phyloP scores from a whole-genome alignment of 2,888 invertebrate genomes.

The Villa cingulata region DNA sequence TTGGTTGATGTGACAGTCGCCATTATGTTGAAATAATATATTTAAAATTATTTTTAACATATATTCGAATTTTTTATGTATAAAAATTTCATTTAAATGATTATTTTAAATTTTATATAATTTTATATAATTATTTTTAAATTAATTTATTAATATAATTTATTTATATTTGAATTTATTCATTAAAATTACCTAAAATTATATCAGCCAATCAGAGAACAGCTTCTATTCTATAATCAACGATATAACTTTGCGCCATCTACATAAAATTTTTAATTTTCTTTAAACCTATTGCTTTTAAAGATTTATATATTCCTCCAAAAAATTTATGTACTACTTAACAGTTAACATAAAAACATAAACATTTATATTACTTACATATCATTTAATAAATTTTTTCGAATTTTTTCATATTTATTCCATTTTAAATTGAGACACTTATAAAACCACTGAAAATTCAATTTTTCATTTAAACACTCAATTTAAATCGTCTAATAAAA shows the following conservation, averaged over 20 bases:
- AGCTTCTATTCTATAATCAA: constrained; percentile 5
- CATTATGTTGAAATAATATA: constrained; percentile 36
- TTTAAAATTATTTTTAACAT: background rate
- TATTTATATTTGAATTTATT: background rate
- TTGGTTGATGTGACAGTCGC: constrained; percentile 56
- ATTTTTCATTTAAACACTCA: background rate
- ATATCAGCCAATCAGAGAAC: constrained; percentile 8
- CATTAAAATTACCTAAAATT: constrained; percentile 2
- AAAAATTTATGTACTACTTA: too few species aligned
- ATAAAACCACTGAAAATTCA: background rate
- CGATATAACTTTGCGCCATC: constrained; percentile 10
- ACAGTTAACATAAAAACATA: background rate
- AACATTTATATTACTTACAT: background rate
- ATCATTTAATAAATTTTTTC: background rate
- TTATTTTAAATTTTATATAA: background rate
- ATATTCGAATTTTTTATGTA: background rate
- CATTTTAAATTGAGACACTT: background rate
- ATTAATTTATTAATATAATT: background rate
- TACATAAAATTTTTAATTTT: background rate
- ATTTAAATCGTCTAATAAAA: background rate
- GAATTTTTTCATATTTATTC: background rate
- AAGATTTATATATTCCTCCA: too few species aligned
- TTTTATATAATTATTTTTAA: background rate
- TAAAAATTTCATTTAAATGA: background rate
- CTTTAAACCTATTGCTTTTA: too few species aligned